Evolutionary conservation across 1,140 invertebrate species (phyloP), one percentile per base, ranked within the genome.

Genomic region (Patella vulgata): DNA sequence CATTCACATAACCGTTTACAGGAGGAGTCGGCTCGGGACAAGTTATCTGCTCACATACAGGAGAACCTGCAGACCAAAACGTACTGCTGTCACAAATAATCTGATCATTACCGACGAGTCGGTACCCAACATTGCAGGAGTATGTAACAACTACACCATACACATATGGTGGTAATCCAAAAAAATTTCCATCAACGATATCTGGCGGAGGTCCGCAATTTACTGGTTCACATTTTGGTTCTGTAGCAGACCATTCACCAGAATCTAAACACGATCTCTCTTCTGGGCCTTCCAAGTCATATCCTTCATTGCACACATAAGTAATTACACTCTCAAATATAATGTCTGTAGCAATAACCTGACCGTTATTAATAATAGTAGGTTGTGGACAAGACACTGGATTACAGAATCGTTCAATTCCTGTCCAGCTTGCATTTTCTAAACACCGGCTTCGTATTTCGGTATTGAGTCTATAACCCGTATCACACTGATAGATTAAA

Each of bases 231-330:
- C 86, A 86, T n/a, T 58, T 56, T 0, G 84, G 84, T 23, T 69
- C 50, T 31, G 56, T 42, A 42, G 71, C 67, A 30, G 75, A 76
- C 86, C 86, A 87, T 4, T 55, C 66, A 17, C 80, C 82, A 52
- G 80, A 73, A 30, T 73, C 73, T 14, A 63, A 51, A 66, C 86
- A 87, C 3, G 44, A 52, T 28, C 67, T 42, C 11, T 54, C 42
- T 1, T 25, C 8, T 6, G 51, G n/a, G 4, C 78, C 78, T 21
- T 55, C 51, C 19, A 75, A 48, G 11, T 53, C 43, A 62, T 75
- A 75, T 1, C 78, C 76, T 91, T 93, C 73, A 89, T 88, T 19
- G 93, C 83, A 79, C 4, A 58, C 42, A 43, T 70, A 66, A 5
- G 39, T 54, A 5, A 71, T 53, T 3, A 43, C 54, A 21, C 67